Evolutionary conservation across 30 jellyfish, hydroid and myxozoan species (phyloP).

Genomic region (Turritopsis dohrnii): DNA sequence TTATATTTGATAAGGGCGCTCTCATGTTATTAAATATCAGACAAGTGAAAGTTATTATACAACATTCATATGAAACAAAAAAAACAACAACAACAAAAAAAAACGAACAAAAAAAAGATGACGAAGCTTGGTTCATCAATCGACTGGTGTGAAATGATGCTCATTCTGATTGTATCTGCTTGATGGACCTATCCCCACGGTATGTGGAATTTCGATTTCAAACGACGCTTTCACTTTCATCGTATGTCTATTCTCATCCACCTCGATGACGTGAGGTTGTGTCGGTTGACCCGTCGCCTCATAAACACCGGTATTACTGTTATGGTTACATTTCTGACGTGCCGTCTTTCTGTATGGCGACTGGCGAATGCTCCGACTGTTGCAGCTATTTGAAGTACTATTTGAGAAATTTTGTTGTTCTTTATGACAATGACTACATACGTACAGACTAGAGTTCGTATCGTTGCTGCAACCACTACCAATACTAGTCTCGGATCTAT

Average conservation of each 20-base stretch:
- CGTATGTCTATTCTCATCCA: constrained; percentile 6
- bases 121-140: background rate
- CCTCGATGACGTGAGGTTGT: constrained; percentile 21
- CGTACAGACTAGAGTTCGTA: background rate
- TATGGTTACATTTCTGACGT: background rate
- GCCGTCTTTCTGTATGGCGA: background rate
- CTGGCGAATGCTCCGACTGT: constrained; percentile 2
- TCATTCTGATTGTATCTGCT: background rate
- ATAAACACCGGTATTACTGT: background rate
- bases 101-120: background rate
- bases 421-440: background rate
- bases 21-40: background rate
- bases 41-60: background rate
- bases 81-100: background rate
- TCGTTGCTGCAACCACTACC: background rate
- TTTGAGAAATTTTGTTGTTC: background rate
- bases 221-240: constrained; percentile 29
- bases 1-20: background rate
- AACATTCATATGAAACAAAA: background rate
- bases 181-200: background rate
- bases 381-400: background rate
- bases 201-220: background rate
- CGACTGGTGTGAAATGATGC: background rate
- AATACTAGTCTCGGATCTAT: background rate
- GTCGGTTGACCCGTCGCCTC: no score